Conservation (phyloP, 2,113 vertebrate genomes). For the Misgurnus mizolepis region DNA sequence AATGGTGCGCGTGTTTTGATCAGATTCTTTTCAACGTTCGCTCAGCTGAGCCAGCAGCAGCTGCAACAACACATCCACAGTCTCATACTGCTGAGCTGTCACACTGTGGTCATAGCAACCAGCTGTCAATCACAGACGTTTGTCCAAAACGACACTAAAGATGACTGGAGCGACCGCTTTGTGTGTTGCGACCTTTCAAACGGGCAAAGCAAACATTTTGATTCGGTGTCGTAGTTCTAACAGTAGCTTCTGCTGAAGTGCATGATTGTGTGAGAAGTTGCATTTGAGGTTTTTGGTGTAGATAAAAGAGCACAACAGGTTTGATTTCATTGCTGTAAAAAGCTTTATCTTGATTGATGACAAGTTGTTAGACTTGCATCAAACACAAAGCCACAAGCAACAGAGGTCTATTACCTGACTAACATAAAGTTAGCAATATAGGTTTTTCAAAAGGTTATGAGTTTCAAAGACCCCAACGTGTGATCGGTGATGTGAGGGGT, state of each 20-base stretch:
- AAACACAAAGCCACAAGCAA: no score
- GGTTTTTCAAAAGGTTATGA: no score
- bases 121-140: constrained; percentile 33
- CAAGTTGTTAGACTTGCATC: background rate
- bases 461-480: no score
- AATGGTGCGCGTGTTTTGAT: constrained; percentile 2
- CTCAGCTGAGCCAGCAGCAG: constrained; percentile 42
- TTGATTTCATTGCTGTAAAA: background rate
- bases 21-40: constrained; percentile 6
- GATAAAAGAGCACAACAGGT: background rate
- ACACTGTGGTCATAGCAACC: constrained; percentile 27
- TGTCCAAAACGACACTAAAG: constrained; percentile 1
- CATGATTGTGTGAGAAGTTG: background rate
- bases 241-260: constrained; percentile 4
- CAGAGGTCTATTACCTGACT: background rate
- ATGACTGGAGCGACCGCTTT: background rate
- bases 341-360: background rate
- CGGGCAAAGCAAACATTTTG: background rate
- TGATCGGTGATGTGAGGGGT: no score
- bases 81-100: constrained; percentile 28
- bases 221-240: background rate
- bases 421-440: background rate
- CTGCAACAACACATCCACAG: constrained; percentile 29
- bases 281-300: background rate
- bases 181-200: background rate